These are phyloP conservation scores for Danionella cerebrum DNA, from an alignment of 2,113 vertebrate genomes.

Conservation along the genomic window DNA sequence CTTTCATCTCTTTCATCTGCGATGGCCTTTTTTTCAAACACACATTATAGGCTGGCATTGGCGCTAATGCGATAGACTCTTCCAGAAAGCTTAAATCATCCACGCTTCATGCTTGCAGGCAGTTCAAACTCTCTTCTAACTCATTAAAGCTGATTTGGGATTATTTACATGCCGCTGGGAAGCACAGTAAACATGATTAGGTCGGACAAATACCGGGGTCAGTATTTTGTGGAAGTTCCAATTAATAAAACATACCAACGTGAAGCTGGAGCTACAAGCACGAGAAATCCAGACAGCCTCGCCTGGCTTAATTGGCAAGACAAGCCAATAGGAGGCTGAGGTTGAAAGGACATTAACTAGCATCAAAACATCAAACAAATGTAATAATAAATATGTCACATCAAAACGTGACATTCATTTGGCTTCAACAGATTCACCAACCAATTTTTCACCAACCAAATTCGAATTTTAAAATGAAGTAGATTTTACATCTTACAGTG, in stretches of 20 bases:
- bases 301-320: slow-evolving; percentile 4
- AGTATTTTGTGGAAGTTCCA: slow-evolving; percentile 57
- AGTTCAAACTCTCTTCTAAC: slow-evolving; percentile 46
- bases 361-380: too few species aligned
- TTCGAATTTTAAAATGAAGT: too few species aligned
- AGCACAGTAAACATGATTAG: slow-evolving; percentile 63
- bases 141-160: slow-evolving; percentile 65
- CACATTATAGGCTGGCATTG: slow-evolving; percentile 19
- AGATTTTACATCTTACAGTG: too few species aligned
- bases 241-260: slow-evolving; percentile 67
- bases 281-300: neutral
- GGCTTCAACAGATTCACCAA: too few species aligned
- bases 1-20: neutral
- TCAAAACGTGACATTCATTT: too few species aligned
- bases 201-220: slow-evolving; percentile 60
- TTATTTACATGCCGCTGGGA: slow-evolving; percentile 56
- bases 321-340: neutral
- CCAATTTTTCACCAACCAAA: too few species aligned
- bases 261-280: slow-evolving; percentile 43
- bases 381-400: too few species aligned
- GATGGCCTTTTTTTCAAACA: slow-evolving; percentile 5
- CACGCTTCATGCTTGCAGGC: slow-evolving; percentile 29
- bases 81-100: slow-evolving; percentile 44
- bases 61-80: slow-evolving; percentile 36
- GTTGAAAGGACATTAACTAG: too few species aligned